phyloP scores from a whole-genome alignment of 2,797 vertebrate genomes.

The Mus spretus region DNA sequence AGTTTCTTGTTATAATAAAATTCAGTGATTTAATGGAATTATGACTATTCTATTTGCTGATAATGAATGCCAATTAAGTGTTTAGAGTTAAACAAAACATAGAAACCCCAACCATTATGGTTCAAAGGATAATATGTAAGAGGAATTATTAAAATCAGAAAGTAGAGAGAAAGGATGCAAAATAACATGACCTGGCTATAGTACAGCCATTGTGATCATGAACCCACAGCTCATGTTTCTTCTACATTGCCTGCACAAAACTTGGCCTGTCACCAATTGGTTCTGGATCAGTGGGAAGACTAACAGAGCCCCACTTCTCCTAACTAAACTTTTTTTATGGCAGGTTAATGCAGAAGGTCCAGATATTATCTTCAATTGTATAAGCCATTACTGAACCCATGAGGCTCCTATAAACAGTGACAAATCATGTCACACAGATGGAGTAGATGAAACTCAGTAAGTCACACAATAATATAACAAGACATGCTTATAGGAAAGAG shows the following conservation, averaged over 20 bases:
- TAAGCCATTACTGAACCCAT: not conserved
- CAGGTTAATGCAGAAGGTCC: not conserved
- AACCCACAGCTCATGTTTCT: not conserved
- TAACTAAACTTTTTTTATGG: not conserved
- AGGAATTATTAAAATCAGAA: not conserved
- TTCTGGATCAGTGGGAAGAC: not conserved
- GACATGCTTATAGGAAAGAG: not conserved
- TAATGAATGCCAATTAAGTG: not conserved
- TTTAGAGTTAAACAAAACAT: not conserved
- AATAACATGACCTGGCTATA: not conserved
- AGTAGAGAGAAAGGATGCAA: not conserved
- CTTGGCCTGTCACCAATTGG: not conserved
- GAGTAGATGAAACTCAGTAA: not conserved
- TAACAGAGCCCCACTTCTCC: not conserved
- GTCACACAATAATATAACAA: not conserved
- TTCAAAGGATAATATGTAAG: not conserved
- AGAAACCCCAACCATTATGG: accelerated
- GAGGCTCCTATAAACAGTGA: not conserved
- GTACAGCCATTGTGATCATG: not conserved
- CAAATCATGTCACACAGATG: not conserved
- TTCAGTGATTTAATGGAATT: not conserved
- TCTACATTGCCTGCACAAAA: not conserved
- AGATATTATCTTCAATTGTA: not conserved
- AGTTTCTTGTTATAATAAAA: not conserved
- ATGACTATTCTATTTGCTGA: too few relatives aligned